Evolutionary conservation across 30 jellyfish, hydroid and myxozoan genomes (phyloP).

Genomic region (Catostylus mosaicus): DNA sequence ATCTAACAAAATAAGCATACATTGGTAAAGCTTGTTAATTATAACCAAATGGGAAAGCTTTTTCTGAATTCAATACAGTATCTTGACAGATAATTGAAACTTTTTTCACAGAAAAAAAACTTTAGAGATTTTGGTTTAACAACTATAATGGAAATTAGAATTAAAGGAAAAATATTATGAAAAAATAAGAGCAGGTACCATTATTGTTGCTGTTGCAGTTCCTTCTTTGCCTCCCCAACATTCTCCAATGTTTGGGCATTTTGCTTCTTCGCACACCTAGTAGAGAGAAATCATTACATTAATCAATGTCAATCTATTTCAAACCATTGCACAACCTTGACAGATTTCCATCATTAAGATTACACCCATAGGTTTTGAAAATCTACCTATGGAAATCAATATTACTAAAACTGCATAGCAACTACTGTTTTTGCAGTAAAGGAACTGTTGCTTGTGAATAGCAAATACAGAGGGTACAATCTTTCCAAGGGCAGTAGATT

Average conservation of each 20-base stretch:
- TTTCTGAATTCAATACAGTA: neutral
- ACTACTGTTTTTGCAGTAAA: too few species aligned
- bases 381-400: too few species aligned
- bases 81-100: neutral
- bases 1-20: slow-evolving; percentile 26
- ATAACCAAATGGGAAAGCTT: too few species aligned
- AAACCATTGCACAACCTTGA: too few species aligned
- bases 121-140: neutral
- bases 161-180: neutral
- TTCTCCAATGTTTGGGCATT: slow-evolving; percentile 99
- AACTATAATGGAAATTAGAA: neutral
- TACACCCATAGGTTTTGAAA: too few species aligned
- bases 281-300: neutral
- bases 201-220: slow-evolving; percentile 98
- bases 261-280: slow-evolving; percentile 98
- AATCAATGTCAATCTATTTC: neutral
- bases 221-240: slow-evolving; percentile 99
- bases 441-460: too few species aligned
- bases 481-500: too few species aligned
- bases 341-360: too few species aligned
- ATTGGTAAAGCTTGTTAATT: too few species aligned
- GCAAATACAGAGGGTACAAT: too few species aligned
- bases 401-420: too few species aligned
- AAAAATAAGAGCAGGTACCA: slow-evolving; percentile 50
- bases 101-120: neutral